A percentile compares a stretch with the other conserved stretches of the same genome.
These are phyloP conservation scores for Dynastes grantii DNA, from an alignment of 2,888 invertebrate species.

Conservation along the genomic window DNA sequence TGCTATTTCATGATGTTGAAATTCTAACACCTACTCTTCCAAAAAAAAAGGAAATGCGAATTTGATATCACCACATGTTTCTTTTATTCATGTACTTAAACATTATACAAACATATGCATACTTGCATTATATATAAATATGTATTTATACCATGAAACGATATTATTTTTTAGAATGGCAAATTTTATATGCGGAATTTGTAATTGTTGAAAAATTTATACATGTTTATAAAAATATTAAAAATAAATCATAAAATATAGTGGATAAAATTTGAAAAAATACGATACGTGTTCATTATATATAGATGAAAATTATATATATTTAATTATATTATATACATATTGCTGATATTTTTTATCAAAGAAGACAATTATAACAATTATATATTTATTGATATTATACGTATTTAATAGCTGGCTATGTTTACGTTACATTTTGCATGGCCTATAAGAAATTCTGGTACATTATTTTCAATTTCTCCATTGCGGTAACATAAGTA, in stretches of 20 bases:
- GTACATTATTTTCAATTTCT: slow-evolving; percentile 5
- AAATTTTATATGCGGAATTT: slow-evolving; percentile 50
- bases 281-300: slow-evolving; percentile 42
- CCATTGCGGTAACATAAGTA: slow-evolving; percentile 28
- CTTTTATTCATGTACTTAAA: neutral
- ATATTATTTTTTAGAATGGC: slow-evolving; percentile 48
- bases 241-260: slow-evolving; percentile 29
- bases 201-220: slow-evolving; percentile 50
- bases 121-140: slow-evolving; percentile 17
- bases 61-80: neutral
- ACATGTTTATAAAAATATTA: slow-evolving; percentile 49
- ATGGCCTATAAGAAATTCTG: slow-evolving; percentile 36
- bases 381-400: slow-evolving; percentile 13
- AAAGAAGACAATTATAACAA: neutral
- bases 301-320: slow-evolving; percentile 29
- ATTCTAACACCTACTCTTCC: too few species aligned
- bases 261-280: slow-evolving; percentile 4
- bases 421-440: slow-evolving; percentile 35
- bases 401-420: slow-evolving; percentile 5
- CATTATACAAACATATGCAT: neutral
- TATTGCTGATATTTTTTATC: slow-evolving; percentile 24
- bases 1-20: too few species aligned
- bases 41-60: neutral
- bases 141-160: neutral
- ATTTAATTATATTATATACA: slow-evolving; percentile 20